phyloP scores from a whole-genome alignment of 2,113 vertebrate genomes.

The western clawed frog (Xenopus tropicalis) region DNA sequence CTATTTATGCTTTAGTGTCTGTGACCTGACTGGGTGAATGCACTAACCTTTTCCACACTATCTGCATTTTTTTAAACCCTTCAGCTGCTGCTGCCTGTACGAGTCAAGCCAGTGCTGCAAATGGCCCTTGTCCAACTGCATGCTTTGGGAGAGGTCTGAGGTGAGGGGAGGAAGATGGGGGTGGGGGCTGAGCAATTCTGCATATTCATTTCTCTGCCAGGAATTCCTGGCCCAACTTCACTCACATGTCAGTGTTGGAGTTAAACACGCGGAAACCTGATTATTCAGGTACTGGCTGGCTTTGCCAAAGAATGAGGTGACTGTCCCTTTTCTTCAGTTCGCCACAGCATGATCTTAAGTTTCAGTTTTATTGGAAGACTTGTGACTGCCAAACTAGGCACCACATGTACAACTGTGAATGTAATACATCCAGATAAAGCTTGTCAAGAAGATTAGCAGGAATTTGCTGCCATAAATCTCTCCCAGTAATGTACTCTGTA shows the following conservation, averaged over 20 bases:
- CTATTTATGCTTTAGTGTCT: too few species aligned
- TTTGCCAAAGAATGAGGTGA: neutral
- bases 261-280: constrained; percentile 35
- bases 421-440: constrained; percentile 18
- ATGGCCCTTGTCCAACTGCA: constrained; percentile 40
- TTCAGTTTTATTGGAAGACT: constrained; percentile 8
- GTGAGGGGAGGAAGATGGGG: constrained; percentile 42
- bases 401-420: neutral
- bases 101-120: constrained; percentile 13
- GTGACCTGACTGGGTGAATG: constrained; percentile 46
- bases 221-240: constrained; percentile 17
- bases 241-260: constrained; percentile 17
- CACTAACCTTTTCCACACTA: constrained; percentile 60
- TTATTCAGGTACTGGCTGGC: constrained; percentile 29
- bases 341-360: neutral
- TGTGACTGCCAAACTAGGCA: neutral
- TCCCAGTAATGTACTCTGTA: neutral
- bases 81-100: constrained; percentile 61
- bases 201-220: constrained; percentile 3
- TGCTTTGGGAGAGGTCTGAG: constrained; percentile 37
- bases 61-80: constrained; percentile 50
- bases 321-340: neutral
- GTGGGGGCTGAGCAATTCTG: constrained; percentile 25
- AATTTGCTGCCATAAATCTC: constrained; percentile 12
- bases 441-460: constrained; percentile 9